These are phyloP conservation scores for Procavia capensis DNA, from an alignment of 2,113 vertebrate species.

Conservation along the genomic window DNA sequence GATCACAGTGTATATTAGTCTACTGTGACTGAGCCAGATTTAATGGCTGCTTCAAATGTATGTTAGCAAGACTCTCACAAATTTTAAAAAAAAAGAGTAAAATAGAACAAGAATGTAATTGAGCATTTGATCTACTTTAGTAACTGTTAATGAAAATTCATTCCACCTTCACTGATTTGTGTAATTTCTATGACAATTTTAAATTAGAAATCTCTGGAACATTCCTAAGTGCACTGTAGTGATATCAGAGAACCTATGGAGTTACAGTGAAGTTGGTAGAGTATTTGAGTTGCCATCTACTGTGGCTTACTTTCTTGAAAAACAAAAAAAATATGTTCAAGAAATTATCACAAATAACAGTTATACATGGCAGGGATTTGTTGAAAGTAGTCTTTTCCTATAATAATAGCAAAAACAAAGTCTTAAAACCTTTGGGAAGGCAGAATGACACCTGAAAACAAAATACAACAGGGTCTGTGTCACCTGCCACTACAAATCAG, in stretches of 20 bases:
- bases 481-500: background rate
- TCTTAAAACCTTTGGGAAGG: background rate
- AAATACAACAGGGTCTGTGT: background rate
- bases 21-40: background rate
- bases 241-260: background rate
- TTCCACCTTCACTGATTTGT: background rate
- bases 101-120: background rate
- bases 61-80: background rate
- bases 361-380: background rate
- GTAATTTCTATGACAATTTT: background rate
- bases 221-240: background rate
- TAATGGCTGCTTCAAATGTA: background rate
- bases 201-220: background rate
- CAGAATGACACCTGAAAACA: background rate
- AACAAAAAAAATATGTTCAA: background rate
- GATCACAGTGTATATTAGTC: background rate
- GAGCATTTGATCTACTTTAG: background rate
- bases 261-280: background rate
- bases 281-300: background rate
- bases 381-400: background rate
- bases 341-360: background rate
- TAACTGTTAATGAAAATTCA: slow-evolving; percentile 2
- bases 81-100: background rate
- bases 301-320: background rate
- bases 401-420: background rate